Evolutionary conservation across 2,113 vertebrate genomes (phyloP).

Genomic region (Erinaceus europaeus): DNA sequence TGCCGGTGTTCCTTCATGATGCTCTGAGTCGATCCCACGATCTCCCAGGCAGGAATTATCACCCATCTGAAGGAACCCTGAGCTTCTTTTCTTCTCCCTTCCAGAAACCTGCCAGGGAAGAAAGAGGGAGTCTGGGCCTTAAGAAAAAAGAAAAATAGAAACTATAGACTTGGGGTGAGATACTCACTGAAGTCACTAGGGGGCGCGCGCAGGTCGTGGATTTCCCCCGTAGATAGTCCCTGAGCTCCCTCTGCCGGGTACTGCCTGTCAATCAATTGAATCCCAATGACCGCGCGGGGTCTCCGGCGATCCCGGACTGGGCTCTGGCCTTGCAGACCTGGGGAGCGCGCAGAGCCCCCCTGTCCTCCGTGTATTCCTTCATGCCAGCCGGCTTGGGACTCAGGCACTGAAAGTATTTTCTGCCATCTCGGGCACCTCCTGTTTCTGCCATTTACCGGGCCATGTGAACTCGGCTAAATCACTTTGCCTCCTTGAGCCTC

Average conservation of each 20-base stretch:
- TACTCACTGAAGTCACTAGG: slow-evolving; percentile 59
- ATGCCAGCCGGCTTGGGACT: neutral
- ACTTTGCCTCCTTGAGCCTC: slow-evolving; percentile 74
- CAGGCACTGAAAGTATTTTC: neutral
- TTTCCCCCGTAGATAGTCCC: slow-evolving; percentile 35
- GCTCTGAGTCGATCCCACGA: neutral
- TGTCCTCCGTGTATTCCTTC: neutral
- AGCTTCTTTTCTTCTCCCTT: neutral
- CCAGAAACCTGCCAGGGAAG: neutral
- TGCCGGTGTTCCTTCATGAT: neutral
- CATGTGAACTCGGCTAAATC: slow-evolving; percentile 59
- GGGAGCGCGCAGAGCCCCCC: slow-evolving; percentile 16
- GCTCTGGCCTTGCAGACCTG: slow-evolving; percentile 12
- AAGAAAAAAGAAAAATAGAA: no score
- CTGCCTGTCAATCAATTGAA: neutral
- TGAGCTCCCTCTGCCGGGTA: neutral
- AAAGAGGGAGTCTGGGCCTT: neutral
- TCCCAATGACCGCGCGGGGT: neutral
- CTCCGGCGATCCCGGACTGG: neutral
- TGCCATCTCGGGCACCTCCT: slow-evolving; percentile 15
- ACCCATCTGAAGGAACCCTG: neutral
- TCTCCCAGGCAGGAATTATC: neutral
- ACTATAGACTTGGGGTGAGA: slow-evolving; percentile 31
- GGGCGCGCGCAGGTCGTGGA: slow-evolving; percentile 72
- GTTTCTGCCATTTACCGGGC: slow-evolving; percentile 53